Evolutionary conservation across 2,888 invertebrate species (phyloP).

Genomic region (Macropis europaea): DNA sequence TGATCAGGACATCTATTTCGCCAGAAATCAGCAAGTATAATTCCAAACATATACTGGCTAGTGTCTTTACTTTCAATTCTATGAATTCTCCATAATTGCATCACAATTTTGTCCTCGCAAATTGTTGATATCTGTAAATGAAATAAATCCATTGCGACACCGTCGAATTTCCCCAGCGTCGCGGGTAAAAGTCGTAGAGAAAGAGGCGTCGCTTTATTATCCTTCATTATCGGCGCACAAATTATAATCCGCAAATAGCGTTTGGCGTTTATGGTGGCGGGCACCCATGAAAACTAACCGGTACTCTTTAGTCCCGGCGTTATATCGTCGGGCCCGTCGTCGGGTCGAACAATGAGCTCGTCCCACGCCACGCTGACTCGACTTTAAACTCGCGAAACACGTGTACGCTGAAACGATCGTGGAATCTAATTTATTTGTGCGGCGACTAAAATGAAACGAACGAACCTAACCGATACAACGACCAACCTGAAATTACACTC

Average conservation of each 20-base stretch:
- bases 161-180: too few species aligned
- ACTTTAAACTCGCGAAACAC: slow-evolving; percentile 44
- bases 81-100: too few species aligned
- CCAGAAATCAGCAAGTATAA: too few species aligned
- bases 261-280: slow-evolving; percentile 58
- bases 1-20: too few species aligned
- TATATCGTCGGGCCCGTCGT: slow-evolving; percentile 43
- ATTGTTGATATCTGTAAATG: too few species aligned
- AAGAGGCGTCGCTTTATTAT: slow-evolving; percentile 56
- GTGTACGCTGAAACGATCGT: slow-evolving; percentile 44
- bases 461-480: too few species aligned
- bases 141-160: background rate
- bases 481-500: too few species aligned
- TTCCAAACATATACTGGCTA: too few species aligned
- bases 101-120: too few species aligned
- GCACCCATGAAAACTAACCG: slow-evolving; percentile 44
- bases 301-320: slow-evolving; percentile 42
- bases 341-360: slow-evolving; percentile 50
- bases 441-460: slow-evolving; percentile 1
- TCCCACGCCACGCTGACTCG: slow-evolving; percentile 47
- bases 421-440: slow-evolving; percentile 59
- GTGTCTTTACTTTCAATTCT: too few species aligned
- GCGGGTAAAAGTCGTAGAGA: background rate
- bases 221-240: slow-evolving; percentile 65
- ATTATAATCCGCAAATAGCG: slow-evolving; percentile 60